A percentile compares a stretch with the other conserved stretches of the same genome.
phyloP scores from a whole-genome alignment of 2,888 invertebrate species.

The Baccha elongata region DNA sequence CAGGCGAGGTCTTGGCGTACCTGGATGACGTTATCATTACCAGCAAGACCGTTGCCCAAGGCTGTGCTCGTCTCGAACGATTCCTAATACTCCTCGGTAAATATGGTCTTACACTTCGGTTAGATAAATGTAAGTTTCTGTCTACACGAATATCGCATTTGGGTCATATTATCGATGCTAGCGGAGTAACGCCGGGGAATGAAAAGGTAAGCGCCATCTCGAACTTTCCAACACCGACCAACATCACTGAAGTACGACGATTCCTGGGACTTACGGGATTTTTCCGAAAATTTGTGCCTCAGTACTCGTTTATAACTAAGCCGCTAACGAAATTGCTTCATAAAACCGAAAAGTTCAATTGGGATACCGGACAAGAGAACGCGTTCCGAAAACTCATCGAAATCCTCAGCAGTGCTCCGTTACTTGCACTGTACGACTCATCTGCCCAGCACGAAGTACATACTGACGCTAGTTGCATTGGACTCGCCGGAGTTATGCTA shows the following conservation, averaged over 20 bases:
- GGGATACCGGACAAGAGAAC: neutral
- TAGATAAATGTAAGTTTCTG: constrained; percentile 12
- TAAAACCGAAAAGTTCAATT: constrained; percentile 11
- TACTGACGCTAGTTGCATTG: too few species aligned
- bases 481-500: too few species aligned
- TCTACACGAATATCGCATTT: neutral
- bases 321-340: constrained; percentile 5
- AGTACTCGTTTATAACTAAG: constrained; percentile 2
- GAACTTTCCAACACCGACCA: neutral
- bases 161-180: constrained; percentile 1
- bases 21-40: constrained; percentile 24
- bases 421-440: too few species aligned
- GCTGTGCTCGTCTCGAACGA: neutral
- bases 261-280: constrained; percentile 21
- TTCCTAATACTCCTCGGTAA: neutral
- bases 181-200: constrained; percentile 2
- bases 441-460: too few species aligned
- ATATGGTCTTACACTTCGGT: constrained; percentile 1
- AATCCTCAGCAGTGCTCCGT: neutral
- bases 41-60: neutral
- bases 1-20: constrained; percentile 8
- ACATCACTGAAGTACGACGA: neutral
- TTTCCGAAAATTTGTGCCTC: constrained; percentile 12
- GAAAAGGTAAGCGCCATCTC: constrained; percentile 10
- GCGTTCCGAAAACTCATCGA: constrained; percentile 3